Conservation (phyloP, 2,797 vertebrate species). For the Telmatherina bonti region DNA sequence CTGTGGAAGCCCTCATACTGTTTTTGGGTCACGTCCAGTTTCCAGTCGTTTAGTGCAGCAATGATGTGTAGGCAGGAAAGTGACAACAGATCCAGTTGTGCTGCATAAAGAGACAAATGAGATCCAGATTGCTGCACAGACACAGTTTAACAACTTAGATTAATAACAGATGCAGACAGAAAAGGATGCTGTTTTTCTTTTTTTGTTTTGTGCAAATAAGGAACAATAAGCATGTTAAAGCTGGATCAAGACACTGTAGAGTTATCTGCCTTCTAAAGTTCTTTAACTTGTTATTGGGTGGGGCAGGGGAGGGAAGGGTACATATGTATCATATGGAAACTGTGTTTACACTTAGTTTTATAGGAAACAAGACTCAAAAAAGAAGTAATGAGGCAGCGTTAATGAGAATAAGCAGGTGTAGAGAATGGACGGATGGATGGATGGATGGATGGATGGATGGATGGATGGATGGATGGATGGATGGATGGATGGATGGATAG, state of each 20-base stretch:
- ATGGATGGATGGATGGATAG: too few relatives aligned
- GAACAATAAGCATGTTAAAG: neutral
- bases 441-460: too few relatives aligned
- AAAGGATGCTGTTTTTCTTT: neutral
- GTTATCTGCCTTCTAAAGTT: neutral
- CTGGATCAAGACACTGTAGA: neutral
- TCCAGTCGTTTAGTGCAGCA: conserved; percentile 40
- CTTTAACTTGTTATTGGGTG: neutral
- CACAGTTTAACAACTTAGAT: conserved; percentile 14
- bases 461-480: too few relatives aligned
- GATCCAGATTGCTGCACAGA: conserved; percentile 34
- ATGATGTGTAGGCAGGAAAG: conserved; percentile 21
- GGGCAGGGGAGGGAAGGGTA: too few relatives aligned
- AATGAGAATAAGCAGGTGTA: neutral
- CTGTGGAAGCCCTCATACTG: conserved; percentile 57
- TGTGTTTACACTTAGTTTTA: neutral
- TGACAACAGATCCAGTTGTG: conserved; percentile 34
- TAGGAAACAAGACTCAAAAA: too few relatives aligned
- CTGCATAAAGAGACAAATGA: conserved; percentile 40
- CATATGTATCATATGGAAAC: neutral
- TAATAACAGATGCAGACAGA: conserved; percentile 24
- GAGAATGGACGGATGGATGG: too few relatives aligned
- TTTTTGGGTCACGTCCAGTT: conserved; percentile 53
- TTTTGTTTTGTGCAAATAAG: neutral
- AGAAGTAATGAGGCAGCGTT: neutral